These are phyloP conservation scores for Butorides virescens DNA, from an alignment of 2,113 vertebrate genomes.

Conservation along the genomic window DNA sequence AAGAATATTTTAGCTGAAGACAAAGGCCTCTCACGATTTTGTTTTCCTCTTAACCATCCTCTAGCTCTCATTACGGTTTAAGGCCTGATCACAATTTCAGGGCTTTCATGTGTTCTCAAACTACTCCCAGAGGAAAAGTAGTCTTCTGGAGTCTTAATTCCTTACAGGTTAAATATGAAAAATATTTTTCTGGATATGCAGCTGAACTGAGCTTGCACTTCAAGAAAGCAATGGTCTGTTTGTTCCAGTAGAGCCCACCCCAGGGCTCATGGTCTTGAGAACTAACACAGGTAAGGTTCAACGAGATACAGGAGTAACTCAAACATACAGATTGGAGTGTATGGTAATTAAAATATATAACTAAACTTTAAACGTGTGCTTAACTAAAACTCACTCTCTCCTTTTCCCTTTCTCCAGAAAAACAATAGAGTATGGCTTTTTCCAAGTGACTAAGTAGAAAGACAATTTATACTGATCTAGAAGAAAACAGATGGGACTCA, in stretches of 20 bases:
- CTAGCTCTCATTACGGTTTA: not conserved
- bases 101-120: not conserved
- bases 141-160: not conserved
- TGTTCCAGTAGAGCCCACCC: not conserved
- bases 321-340: not conserved
- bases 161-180: not conserved
- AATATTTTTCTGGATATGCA: not conserved
- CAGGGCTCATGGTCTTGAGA: not conserved
- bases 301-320: not conserved
- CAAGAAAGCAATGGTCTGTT: not conserved
- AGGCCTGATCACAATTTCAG: not conserved
- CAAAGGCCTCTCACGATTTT: not conserved
- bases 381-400: not conserved
- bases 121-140: not conserved
- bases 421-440: not conserved
- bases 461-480: not conserved
- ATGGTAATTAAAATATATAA: not conserved
- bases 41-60: not conserved
- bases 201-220: not conserved
- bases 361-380: not conserved
- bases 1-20: not conserved
- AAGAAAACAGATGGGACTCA: conserved; percentile 2
- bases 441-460: not conserved
- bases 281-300: not conserved
- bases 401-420: not conserved